These are phyloP conservation scores for Monopis laevigella DNA, from an alignment of 2,888 invertebrate genomes.

Conservation along the genomic window DNA sequence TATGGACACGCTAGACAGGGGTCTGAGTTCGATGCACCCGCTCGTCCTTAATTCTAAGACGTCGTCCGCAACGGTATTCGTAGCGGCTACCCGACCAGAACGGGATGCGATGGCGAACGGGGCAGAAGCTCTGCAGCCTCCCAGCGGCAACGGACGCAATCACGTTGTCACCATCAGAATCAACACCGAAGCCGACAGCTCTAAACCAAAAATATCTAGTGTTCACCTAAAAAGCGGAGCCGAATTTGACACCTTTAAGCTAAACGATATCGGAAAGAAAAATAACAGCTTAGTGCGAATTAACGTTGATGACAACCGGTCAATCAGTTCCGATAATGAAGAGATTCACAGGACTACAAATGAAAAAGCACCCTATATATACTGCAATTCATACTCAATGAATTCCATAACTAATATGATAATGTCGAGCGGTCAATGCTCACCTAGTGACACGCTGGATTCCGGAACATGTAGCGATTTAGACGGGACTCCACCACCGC, in stretches of 20 bases:
- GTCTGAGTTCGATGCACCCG: constrained; percentile 62
- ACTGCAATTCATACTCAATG: constrained; percentile 68
- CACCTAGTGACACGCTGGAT: constrained; percentile 83
- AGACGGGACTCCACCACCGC: constrained; percentile 76
- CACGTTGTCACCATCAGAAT: constrained; percentile 79
- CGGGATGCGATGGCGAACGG: constrained; percentile 25
- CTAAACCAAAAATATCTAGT: constrained; percentile 57
- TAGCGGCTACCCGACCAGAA: constrained; percentile 62
- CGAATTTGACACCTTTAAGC: constrained; percentile 48
- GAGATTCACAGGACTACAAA: constrained; percentile 48
- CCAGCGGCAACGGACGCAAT: constrained; percentile 39
- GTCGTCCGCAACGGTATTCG: constrained; percentile 63
- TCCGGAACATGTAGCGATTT: constrained; percentile 88
- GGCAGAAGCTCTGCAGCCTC: constrained; percentile 29
- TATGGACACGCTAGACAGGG: constrained; percentile 12
- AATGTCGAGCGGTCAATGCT: constrained; percentile 84
- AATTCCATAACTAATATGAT: constrained; percentile 62
- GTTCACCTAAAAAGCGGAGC: constrained; percentile 58
- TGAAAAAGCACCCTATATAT: constrained; percentile 62
- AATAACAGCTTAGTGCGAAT: constrained; percentile 68
- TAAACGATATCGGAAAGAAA: constrained; percentile 46
- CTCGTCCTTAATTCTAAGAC: constrained; percentile 65
- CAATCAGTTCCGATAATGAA: constrained; percentile 62
- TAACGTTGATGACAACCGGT: constrained; percentile 59
- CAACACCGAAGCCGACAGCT: constrained; percentile 68